phyloP scores from a whole-genome alignment of 2,797 vertebrate genomes.

The Lemur catta region DNA sequence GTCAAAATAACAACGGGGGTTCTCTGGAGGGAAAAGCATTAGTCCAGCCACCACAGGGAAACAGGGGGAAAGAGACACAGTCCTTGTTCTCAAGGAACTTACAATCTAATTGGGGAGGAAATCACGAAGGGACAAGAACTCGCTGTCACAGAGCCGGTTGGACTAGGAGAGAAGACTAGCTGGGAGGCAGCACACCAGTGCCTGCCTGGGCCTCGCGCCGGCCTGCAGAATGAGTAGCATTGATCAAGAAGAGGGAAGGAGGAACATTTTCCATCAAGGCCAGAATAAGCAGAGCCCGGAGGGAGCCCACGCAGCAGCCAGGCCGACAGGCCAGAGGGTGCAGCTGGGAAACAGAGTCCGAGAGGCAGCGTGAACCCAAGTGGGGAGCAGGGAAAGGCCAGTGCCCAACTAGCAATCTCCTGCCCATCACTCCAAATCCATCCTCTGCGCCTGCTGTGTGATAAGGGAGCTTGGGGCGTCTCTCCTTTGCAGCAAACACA shows the following conservation, averaged over 20 bases:
- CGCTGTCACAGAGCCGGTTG: not conserved
- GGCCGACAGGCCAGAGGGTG: not conserved
- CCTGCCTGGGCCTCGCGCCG: too few relatives aligned
- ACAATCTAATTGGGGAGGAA: conserved; percentile 21
- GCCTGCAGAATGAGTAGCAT: not conserved
- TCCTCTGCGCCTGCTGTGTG: not conserved
- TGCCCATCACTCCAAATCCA: not conserved
- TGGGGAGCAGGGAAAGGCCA: not conserved
- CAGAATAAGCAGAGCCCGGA: not conserved
- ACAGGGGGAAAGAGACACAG: not conserved
- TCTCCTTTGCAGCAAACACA: not conserved
- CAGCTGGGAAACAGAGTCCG: not conserved
- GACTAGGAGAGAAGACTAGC: not conserved
- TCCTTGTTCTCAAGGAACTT: not conserved
- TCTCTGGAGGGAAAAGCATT: not conserved
- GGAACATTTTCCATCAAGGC: not conserved
- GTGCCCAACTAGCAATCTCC: not conserved
- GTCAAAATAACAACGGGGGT: not conserved
- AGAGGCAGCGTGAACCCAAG: rapidly evolving
- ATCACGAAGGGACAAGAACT: not conserved
- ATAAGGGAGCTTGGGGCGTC: not conserved
- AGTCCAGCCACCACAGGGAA: not conserved
- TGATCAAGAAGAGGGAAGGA: not conserved
- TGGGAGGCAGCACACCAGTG: not conserved
- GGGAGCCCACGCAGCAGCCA: not conserved